phyloP scores from a whole-genome alignment of 2,888 invertebrate genomes.

The Megastigmus dorsalis region DNA sequence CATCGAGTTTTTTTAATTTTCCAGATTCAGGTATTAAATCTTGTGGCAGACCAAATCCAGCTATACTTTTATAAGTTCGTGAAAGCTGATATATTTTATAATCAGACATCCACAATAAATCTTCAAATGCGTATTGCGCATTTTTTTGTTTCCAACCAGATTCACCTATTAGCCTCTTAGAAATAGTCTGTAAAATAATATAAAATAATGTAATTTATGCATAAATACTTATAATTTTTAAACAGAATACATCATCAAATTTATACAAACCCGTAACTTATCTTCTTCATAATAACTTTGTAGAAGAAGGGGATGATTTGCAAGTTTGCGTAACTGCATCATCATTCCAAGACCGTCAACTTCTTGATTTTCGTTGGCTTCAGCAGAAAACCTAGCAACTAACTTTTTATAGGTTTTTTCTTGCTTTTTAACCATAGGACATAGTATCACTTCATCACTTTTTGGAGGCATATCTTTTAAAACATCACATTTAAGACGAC shows the following conservation, averaged over 20 bases:
- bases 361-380: constrained; percentile 64
- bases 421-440: constrained; percentile 84
- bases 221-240: neutral
- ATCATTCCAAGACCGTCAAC: constrained; percentile 79
- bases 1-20: constrained; percentile 89
- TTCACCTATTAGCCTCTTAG: constrained; percentile 81
- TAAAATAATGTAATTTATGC: neutral
- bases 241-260: neutral
- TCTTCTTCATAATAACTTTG: constrained; percentile 84
- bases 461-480: constrained; percentile 90
- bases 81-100: constrained; percentile 92
- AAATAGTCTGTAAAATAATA: constrained; percentile 77
- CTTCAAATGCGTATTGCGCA: constrained; percentile 88
- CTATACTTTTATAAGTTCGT: constrained; percentile 80
- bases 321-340: constrained; percentile 94
- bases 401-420: constrained; percentile 84
- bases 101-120: constrained; percentile 91
- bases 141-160: constrained; percentile 85
- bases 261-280: constrained; percentile 72
- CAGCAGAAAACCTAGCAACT: constrained; percentile 74
- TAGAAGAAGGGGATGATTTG: constrained; percentile 93
- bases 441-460: constrained; percentile 81
- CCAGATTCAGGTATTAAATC: constrained; percentile 87
- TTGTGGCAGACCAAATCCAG: constrained; percentile 80
- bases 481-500: constrained; percentile 91